Conservation (phyloP, 2,113 vertebrate genomes). For the Ailurus styani region DNA sequence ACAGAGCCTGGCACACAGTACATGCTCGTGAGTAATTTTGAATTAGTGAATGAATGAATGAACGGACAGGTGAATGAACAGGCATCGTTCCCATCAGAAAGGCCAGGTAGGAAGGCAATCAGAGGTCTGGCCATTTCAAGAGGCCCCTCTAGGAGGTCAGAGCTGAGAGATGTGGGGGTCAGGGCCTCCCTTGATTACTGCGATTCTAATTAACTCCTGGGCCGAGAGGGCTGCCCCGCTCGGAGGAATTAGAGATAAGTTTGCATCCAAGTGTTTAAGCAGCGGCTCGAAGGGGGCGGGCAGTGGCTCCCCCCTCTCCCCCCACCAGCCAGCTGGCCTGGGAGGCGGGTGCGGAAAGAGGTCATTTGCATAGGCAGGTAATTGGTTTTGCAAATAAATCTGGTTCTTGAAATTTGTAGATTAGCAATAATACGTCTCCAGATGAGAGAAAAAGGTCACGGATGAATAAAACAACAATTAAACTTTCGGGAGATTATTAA, state of each 20-base stretch:
- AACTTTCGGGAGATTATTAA: constrained; percentile 84
- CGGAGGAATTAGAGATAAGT: constrained; percentile 77
- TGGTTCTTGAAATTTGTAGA: constrained; percentile 85
- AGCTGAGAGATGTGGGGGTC: constrained; percentile 64
- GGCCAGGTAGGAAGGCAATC: background rate
- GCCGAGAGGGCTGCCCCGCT: constrained; percentile 9
- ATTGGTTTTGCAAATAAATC: constrained; percentile 87
- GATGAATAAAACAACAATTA: constrained; percentile 85
- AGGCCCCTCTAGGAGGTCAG: constrained; percentile 54
- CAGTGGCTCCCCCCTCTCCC: background rate
- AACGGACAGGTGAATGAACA: background rate
- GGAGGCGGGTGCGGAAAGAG: constrained; percentile 48
- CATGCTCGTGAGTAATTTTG: background rate
- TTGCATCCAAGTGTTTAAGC: constrained; percentile 77
- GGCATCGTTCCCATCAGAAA: background rate
- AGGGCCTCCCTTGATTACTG: constrained; percentile 69
- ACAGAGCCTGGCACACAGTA: background rate
- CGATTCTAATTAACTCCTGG: constrained; percentile 77
- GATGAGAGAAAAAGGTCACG: constrained; percentile 85
- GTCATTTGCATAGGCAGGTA: constrained; percentile 85
- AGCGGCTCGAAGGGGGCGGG: constrained; percentile 39
- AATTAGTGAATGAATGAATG: background rate
- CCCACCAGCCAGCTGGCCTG: constrained; percentile 30
- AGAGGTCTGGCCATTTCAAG: background rate
- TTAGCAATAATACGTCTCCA: constrained; percentile 85